Base-by-base conservation (phyloP, 2,888 invertebrate genomes). In the Syrista parreyssii region DNA sequence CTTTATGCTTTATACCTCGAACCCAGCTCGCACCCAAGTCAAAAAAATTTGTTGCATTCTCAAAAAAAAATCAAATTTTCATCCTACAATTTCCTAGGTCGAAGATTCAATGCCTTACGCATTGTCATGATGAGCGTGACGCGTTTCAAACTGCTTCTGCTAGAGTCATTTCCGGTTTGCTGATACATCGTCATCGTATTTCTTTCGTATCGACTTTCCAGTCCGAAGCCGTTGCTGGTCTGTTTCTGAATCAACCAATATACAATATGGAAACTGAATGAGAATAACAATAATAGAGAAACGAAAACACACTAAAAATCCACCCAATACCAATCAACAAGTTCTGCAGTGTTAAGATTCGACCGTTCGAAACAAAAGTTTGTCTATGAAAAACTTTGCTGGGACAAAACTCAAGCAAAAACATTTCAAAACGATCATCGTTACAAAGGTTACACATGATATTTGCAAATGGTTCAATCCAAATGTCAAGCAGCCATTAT, bases 111-210 rank as follows among this genome's bases (percentile, higher is more conserved):
- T 77, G 86, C 85, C 79, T 84, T 87, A 84, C 86, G 88, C 80
- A 88, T 81, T 81, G 85, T 87, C 79, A 85, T 86, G 82, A 87
- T 84, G 75, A 89, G 82, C 80, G 87, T 84, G 79, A 86, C 84
- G 79, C 84, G 85, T 83, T 85, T 88, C 79, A 85, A 80, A 80
- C 86, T 85, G 79, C 82, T 84, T 82, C 85, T 84, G 83, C 83
- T 31, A 30, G 30, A 69, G 32, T 69, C 69, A 32, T 32, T 69
- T 69, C 69, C 32, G 12, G 75, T 68, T 71, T 78, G 68, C 75
- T 75, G 75, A 75, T 55, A 75, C 78, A 78, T 72, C 71, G 75
- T 75, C 75, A 55, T 68, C 11, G 78, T 78, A 33, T 55, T 75
- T 68, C 40, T 74, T 40, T 78, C 72, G 75, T 75, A 78, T 72